These are phyloP conservation scores for Leucoraja ocellata DNA, from an alignment of 2,797 vertebrate species.

Conservation along the genomic window DNA sequence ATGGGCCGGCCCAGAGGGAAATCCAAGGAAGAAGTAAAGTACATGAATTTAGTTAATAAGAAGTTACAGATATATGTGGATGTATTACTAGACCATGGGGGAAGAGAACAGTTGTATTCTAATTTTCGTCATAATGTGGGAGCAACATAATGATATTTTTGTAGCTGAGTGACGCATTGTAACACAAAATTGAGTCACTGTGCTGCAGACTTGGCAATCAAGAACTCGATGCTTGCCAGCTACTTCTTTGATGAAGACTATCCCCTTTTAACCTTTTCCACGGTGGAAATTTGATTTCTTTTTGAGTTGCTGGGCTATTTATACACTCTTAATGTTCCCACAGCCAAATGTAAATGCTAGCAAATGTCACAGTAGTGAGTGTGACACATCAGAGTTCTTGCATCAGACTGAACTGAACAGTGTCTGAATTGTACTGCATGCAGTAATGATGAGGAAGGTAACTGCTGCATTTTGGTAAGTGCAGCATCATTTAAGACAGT, in stretches of 20 bases:
- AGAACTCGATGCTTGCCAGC: neutral
- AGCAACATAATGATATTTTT: constrained; percentile 24
- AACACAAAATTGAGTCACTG: constrained; percentile 16
- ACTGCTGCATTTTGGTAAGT: neutral
- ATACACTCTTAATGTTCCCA: neutral
- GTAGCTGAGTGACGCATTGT: constrained; percentile 21
- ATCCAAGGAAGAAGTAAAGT: neutral
- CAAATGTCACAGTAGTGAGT: neutral
- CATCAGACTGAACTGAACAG: neutral
- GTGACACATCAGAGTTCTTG: neutral
- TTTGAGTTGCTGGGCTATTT: neutral
- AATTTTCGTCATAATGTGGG: constrained; percentile 27
- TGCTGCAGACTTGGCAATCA: constrained; percentile 23
- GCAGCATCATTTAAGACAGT: neutral
- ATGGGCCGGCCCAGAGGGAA: neutral
- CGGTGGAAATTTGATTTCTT: neutral
- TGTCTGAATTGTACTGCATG: neutral
- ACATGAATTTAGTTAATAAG: neutral
- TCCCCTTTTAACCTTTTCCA: constrained; percentile 18
- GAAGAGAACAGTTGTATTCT: neutral
- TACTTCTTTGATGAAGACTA: neutral
- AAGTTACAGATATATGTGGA: neutral
- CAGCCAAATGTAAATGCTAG: neutral
- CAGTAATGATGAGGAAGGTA: neutral
- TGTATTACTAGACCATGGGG: neutral